Evolutionary conservation across 2,888 invertebrate species (phyloP).

Genomic region (Eueremaeus valkanovi): DNA sequence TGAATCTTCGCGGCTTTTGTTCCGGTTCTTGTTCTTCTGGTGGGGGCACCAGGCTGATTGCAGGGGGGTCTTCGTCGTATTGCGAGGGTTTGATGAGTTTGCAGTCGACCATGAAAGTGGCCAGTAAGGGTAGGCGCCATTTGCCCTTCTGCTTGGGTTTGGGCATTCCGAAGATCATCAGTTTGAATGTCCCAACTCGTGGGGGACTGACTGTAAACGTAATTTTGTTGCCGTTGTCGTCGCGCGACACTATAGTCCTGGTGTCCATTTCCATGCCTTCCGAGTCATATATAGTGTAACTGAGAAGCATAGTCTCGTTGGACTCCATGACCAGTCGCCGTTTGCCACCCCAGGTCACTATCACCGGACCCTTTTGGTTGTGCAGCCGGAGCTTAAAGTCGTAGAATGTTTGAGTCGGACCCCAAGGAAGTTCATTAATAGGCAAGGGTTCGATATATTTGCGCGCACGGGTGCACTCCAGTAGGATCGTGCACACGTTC

Average conservation of each 20-base stretch:
- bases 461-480: conserved; percentile 48
- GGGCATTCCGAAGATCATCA: conserved; percentile 48
- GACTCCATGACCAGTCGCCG: conserved; percentile 47
- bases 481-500: conserved; percentile 49
- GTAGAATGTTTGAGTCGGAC: conserved; percentile 50
- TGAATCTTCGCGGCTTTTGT: too few species aligned
- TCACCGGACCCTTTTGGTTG: conserved; percentile 49
- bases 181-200: conserved; percentile 49
- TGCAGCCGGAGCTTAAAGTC: conserved; percentile 49
- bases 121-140: conserved; percentile 48
- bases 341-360: conserved; percentile 50
- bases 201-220: conserved; percentile 48
- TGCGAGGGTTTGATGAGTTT: conserved; percentile 47
- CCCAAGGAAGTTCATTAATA: conserved; percentile 50
- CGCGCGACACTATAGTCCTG: conserved; percentile 44
- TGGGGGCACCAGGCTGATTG: not conserved
- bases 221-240: conserved; percentile 46
- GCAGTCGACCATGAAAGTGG: conserved; percentile 49
- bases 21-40: not conserved
- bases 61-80: conserved; percentile 43
- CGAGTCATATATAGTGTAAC: conserved; percentile 47
- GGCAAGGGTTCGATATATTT: conserved; percentile 48
- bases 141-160: conserved; percentile 49
- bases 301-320: conserved; percentile 46
- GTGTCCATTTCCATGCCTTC: conserved; percentile 48